phyloP scores from a whole-genome alignment of 2,888 invertebrate species.

The Dexiosoma caninum region DNA sequence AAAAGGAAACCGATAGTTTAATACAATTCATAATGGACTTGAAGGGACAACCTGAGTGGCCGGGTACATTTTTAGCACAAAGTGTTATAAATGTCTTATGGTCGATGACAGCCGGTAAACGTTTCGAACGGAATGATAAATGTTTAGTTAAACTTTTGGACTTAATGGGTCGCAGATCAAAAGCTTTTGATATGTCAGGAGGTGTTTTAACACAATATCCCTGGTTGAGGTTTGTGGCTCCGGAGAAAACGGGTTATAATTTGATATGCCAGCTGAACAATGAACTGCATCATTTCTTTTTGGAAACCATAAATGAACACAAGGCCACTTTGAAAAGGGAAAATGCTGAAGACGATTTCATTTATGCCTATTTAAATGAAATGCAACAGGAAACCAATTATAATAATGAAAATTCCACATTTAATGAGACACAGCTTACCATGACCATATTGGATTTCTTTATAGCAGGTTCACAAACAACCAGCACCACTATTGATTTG shows the following conservation, averaged over 20 bases:
- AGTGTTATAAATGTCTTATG: slow-evolving; percentile 83
- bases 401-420: slow-evolving; percentile 66
- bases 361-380: slow-evolving; percentile 82
- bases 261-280: slow-evolving; percentile 80
- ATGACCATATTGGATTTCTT: slow-evolving; percentile 84
- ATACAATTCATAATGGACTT: slow-evolving; percentile 69
- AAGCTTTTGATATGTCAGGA: slow-evolving; percentile 81
- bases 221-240: slow-evolving; percentile 82
- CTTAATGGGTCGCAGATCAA: slow-evolving; percentile 79
- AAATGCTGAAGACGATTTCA: slow-evolving; percentile 80
- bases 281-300: slow-evolving; percentile 80
- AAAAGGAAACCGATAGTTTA: slow-evolving; percentile 79
- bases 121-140: slow-evolving; percentile 78
- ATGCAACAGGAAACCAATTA: slow-evolving; percentile 77
- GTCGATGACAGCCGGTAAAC: slow-evolving; percentile 80
- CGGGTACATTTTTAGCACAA: slow-evolving; percentile 78
- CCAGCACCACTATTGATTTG: slow-evolving; percentile 82
- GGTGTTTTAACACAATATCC: slow-evolving; percentile 81
- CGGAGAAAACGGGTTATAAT: slow-evolving; percentile 81
- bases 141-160: slow-evolving; percentile 78
- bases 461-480: slow-evolving; percentile 83
- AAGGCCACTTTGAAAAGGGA: slow-evolving; percentile 78
- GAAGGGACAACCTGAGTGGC: slow-evolving; percentile 70
- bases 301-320: slow-evolving; percentile 81
- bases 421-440: slow-evolving; percentile 82